Evolutionary conservation across 64 coral and sea anemone species (phyloP).

Genomic region (Pocillopora damicornis): DNA sequence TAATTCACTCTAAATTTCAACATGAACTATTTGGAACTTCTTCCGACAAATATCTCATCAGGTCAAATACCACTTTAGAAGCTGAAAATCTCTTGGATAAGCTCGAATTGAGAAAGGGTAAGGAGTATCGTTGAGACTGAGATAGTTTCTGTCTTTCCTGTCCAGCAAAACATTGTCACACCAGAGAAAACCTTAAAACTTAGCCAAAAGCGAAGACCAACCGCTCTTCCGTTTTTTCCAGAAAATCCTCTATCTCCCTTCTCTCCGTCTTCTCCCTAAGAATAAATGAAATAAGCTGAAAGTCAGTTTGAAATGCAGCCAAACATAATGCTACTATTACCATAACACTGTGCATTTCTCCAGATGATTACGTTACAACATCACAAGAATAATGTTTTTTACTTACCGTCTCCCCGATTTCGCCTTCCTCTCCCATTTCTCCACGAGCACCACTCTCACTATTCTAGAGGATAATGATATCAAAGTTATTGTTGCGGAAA

Average conservation of each 20-base stretch:
- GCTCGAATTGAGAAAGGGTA: too few species aligned
- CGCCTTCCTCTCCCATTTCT: conserved; percentile 13
- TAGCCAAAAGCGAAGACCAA: background rate
- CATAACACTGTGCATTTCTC: too few species aligned
- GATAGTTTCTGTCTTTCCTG: too few species aligned
- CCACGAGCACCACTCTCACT: conserved; percentile 26
- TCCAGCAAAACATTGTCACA: background rate
- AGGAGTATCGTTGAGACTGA: too few species aligned
- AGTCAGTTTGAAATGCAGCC: background rate
- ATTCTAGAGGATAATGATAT: conserved; percentile 11
- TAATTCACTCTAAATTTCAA: too few species aligned
- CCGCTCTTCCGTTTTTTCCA: conserved; percentile 33
- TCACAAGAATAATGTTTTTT: too few species aligned
- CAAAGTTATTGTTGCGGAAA: background rate
- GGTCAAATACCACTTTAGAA: too few species aligned
- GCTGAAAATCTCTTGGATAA: too few species aligned
- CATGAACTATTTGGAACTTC: too few species aligned
- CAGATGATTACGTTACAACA: too few species aligned
- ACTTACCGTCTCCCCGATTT: conserved; percentile 23
- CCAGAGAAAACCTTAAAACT: background rate
- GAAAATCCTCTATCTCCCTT: conserved; percentile 23
- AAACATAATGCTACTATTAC: background rate
- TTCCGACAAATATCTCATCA: too few species aligned
- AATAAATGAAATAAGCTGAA: background rate
- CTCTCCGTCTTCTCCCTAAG: conserved; percentile 21